Evolutionary conservation across 2,113 vertebrate species (phyloP), one percentile per base, ranked within the genome.

Genomic region (Aplodontia rufa): DNA sequence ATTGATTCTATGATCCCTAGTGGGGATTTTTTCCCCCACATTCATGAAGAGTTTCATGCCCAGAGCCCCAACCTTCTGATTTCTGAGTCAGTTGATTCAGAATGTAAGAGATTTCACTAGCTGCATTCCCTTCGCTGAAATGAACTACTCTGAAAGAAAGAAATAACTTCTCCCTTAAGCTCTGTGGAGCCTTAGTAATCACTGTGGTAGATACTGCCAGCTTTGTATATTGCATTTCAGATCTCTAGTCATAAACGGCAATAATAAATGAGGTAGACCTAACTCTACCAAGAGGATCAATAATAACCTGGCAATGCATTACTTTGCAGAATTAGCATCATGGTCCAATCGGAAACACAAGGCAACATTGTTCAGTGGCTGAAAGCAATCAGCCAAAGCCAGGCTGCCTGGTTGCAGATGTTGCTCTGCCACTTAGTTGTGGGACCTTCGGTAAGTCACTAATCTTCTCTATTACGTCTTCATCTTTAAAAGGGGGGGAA

Each of bases 221-320:
- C 13, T 35, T 58, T 32, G 6, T 75, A 9, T 68, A 68, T 64
- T 95, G 84, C 94, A 88, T 94, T 94, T 92, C 90, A 42, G 74
- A 35, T 85, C 71, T 96, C 0, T 78, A 19, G 42, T 45, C 51
- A 93, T 81, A 78, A 93, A 81, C 58, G 47, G n/a, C 17, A 80
- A 89, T 45, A 90, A 88, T 87, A 75, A 95, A 85, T 47, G 12
- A 95, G 32, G 32, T 60, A 71, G 24, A 47, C 6, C 40, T 53
- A 87, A 91, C 28, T 83, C 69, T 69, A 22, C 9, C 16, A 1
- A 47, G 51, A 94, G 60, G 16, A 76, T 22, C 35, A 89, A 74
- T 68, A 40, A 45, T 68, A 40, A 45, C 10, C 20, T 91, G 55
- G 32, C 55, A 51, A 83, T 55, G 24, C 1, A 7, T 82, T 72